A percentile compares a stretch with the other conserved stretches of the same genome.
Evolutionary conservation across 1,140 invertebrate genomes (phyloP).

Genomic region (Nymphalis io): DNA sequence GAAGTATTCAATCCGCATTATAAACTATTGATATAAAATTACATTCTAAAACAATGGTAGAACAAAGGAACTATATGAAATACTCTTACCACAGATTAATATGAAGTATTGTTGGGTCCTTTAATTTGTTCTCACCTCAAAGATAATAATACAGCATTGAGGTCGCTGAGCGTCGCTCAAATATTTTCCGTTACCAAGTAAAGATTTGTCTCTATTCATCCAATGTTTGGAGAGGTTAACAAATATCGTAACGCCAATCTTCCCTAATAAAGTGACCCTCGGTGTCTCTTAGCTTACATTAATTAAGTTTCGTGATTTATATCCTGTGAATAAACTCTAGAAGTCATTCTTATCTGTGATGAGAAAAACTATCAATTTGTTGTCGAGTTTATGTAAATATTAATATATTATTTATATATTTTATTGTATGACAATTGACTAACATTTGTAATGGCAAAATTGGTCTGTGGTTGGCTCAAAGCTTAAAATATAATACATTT

Average conservation of each 20-base stretch:
- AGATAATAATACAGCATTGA: neutral
- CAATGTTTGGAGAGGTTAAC: slow-evolving; percentile 59
- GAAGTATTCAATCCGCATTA: too few species aligned
- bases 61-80: too few species aligned
- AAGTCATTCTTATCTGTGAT: neutral
- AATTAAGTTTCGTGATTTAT: slow-evolving; percentile 46
- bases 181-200: slow-evolving; percentile 43
- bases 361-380: slow-evolving; percentile 4
- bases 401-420: too few species aligned
- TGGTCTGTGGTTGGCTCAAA: too few species aligned
- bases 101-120: too few species aligned
- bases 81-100: too few species aligned
- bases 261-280: slow-evolving; percentile 54
- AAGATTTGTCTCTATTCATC: slow-evolving; percentile 50
- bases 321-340: neutral
- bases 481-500: too few species aligned
- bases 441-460: too few species aligned
- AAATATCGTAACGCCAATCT: slow-evolving; percentile 62
- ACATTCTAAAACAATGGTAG: too few species aligned
- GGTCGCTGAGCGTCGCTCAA: slow-evolving; percentile 32
- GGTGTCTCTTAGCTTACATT: slow-evolving; percentile 41
- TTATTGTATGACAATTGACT: too few species aligned
- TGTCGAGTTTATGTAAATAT: too few species aligned
- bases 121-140: neutral
- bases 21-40: too few species aligned